phyloP scores from a whole-genome alignment of 2,797 vertebrate genomes.

The Pogoniulus pusillus region DNA sequence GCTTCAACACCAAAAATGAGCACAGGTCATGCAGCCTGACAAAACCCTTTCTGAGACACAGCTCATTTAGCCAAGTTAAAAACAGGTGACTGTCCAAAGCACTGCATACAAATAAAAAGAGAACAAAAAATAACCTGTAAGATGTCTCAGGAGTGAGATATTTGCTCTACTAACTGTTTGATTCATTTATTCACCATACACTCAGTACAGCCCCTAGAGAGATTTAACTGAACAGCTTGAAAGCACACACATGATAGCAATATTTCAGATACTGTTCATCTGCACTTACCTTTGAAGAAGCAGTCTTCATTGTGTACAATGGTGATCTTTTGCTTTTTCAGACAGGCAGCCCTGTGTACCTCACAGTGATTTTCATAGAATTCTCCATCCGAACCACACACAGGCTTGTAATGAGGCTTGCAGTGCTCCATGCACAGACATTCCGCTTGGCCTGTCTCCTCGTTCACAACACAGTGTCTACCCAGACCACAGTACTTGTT shows the following conservation, averaged over 20 bases:
- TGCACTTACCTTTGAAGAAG: conserved; percentile 90
- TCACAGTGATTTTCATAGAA: conserved; percentile 97
- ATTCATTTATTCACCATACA: background rate
- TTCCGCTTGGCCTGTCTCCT: conserved; percentile 82
- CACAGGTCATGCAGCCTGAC: background rate
- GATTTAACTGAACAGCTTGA: background rate
- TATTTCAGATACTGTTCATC: background rate
- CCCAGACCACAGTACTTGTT: conserved; percentile 96
- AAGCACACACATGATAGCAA: background rate
- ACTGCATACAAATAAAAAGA: background rate
- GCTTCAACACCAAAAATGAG: background rate
- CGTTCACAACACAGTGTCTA: conserved; percentile 85
- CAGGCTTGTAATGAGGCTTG: conserved; percentile 91
- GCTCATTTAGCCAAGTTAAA: background rate
- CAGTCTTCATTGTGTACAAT: conserved; percentile 95
- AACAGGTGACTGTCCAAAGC: background rate
- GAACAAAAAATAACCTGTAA: background rate
- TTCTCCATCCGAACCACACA: conserved; percentile 94
- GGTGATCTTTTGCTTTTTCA: conserved; percentile 86
- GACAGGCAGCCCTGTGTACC: conserved; percentile 90
- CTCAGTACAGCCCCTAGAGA: background rate
- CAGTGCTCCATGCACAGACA: conserved; percentile 91
- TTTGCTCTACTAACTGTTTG: background rate
- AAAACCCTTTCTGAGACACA: background rate
- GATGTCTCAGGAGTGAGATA: background rate